Evolutionary conservation across 2,797 vertebrate species (phyloP), one percentile per base, ranked within the genome.

Genomic region (Platalea minor): DNA sequence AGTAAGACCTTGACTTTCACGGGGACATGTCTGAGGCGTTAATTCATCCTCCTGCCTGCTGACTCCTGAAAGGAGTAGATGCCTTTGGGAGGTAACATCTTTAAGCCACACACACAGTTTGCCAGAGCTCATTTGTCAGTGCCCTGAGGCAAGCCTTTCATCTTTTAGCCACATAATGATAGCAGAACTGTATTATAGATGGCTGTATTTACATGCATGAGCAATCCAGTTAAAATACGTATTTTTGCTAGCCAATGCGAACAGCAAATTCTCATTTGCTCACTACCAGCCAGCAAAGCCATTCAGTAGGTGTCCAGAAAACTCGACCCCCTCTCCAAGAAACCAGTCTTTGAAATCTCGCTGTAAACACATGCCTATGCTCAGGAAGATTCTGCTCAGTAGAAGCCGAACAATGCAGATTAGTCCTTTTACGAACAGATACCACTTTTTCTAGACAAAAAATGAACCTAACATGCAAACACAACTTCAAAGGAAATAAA

Each of bases 131-230:
- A 78, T 96, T 95, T 95, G 87, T 93, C 79, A 94, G 91, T 31
- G 41, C 95, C 96, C 82, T 8, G 45, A 85, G 88, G 91, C 92
- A 61, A 95, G 63, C 74, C 86, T 95, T 96, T 96, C 92, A 95
- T 96, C 88, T 95, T 80, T 50, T n/a, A 45, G 86, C 67, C 86
- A 23, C 85, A 70, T 67, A 93, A 76, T 11, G 83, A 63, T 23
- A 88, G 80, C 75, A 78, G 82, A 75, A 75, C 77, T 69, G 68
- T 70, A 28, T 43, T 12, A 53, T 70, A 89, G 84, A 67, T 91
- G 80, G 60, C 83, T 86, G 73, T 15, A 89, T 91, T 95, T 92
- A 94, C 94, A 91, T 70, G 92, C 92, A 83, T 93, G 92, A 97
- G 91, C 78, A 77, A 72, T 24, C 78, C 72, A 14, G 60, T 70